phyloP scores from a whole-genome alignment of 1,140 invertebrate genomes.

The Lerema accius region DNA sequence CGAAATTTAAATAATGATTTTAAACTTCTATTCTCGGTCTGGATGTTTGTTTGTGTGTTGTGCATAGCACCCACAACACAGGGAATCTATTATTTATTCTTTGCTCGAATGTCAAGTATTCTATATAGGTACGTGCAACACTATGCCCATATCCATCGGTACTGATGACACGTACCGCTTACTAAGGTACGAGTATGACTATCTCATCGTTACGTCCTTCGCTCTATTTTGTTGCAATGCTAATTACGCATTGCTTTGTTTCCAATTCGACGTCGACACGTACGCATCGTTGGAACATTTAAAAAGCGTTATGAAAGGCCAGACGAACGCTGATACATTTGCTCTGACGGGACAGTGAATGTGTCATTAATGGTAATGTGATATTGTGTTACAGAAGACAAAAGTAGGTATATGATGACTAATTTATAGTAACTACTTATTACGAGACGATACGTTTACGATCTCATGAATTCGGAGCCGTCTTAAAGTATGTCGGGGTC shows the following conservation, averaged over 20 bases:
- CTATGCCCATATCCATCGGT: slow-evolving; percentile 44
- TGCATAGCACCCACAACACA: no score
- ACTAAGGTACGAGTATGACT: slow-evolving; percentile 31
- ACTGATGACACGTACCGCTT: slow-evolving; percentile 45
- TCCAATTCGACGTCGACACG: slow-evolving; percentile 15
- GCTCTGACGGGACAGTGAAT: neutral
- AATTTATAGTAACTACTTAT: neutral
- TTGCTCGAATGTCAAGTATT: neutral
- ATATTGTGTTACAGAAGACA: no score
- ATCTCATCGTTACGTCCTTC: slow-evolving; percentile 21
- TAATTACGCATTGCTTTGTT: slow-evolving; percentile 17
- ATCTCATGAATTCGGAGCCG: no score
- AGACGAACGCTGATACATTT: neutral
- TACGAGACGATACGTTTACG: no score
- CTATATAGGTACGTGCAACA: slow-evolving; percentile 38
- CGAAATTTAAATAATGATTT: no score
- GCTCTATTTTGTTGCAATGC: slow-evolving; percentile 24
- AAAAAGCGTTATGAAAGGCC: slow-evolving; percentile 1
- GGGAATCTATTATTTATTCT: no score
- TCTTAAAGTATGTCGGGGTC: no score
- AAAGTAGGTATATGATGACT: neutral
- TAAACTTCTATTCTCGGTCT: no score
- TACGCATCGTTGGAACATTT: slow-evolving; percentile 1
- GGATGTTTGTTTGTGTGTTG: no score
- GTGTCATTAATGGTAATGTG: slow-evolving; percentile 3